phyloP scores from a whole-genome alignment of 2,888 invertebrate species.

The Mongoloraphidia duomilia region DNA sequence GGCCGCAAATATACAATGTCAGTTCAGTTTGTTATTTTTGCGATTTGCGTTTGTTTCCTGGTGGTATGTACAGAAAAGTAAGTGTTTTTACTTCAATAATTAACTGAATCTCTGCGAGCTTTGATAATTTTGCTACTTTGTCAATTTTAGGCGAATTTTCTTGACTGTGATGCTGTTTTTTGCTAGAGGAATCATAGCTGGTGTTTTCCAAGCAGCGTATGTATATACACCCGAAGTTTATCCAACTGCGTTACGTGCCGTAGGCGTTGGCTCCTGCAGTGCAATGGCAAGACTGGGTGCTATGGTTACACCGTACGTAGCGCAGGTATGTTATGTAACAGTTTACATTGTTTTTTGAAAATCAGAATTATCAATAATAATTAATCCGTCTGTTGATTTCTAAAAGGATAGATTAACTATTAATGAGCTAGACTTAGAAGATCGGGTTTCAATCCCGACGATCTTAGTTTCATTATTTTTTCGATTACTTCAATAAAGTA shows the following conservation, averaged over 20 bases:
- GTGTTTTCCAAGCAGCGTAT: constrained; percentile 89
- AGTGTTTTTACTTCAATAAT: constrained; percentile 23
- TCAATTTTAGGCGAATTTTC: constrained; percentile 47
- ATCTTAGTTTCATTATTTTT: too few species aligned
- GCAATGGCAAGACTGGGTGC: constrained; percentile 84
- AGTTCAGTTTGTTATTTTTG: constrained; percentile 76
- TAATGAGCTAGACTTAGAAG: too few species aligned
- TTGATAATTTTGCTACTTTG: constrained; percentile 12
- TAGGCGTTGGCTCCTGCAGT: constrained; percentile 87
- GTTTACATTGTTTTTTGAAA: background rate
- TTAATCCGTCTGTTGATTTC: too few species aligned
- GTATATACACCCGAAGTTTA: constrained; percentile 94
- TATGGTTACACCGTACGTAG: constrained; percentile 87
- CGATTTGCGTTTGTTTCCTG: constrained; percentile 56
- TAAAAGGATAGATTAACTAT: too few species aligned
- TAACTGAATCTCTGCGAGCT: background rate
- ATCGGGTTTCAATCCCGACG: too few species aligned
- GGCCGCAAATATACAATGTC: constrained; percentile 90
- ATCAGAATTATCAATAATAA: too few species aligned
- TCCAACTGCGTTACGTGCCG: constrained; percentile 73
- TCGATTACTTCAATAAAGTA: too few species aligned
- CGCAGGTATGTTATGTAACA: constrained; percentile 49
- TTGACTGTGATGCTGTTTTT: constrained; percentile 74
- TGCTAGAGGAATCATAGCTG: constrained; percentile 83
- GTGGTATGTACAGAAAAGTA: constrained; percentile 59